A percentile compares a stretch with the other conserved stretches of the same genome.
Evolutionary conservation across 1,140 invertebrate species (phyloP).

Genomic region (Ips nitidus): DNA sequence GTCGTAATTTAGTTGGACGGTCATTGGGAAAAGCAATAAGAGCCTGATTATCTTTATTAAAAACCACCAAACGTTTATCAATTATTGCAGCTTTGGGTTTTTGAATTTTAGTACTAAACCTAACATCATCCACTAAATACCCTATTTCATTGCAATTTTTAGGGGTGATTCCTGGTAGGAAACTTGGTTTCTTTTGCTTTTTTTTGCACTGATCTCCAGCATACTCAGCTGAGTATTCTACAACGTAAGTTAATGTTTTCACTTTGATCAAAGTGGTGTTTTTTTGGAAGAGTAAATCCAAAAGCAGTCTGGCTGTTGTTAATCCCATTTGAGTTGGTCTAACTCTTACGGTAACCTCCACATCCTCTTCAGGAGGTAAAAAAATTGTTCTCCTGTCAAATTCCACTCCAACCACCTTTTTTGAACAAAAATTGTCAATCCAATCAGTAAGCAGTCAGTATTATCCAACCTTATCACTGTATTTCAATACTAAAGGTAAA

Average conservation of each 20-base stretch:
- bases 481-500: slow-evolving; percentile 37
- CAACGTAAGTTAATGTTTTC: slow-evolving; percentile 5
- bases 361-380: slow-evolving; percentile 25
- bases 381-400: slow-evolving; percentile 25
- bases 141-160: slow-evolving; percentile 40
- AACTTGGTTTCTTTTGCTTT: slow-evolving; percentile 20
- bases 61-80: slow-evolving; percentile 10
- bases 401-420: slow-evolving; percentile 20
- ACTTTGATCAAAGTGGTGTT: slow-evolving; percentile 9
- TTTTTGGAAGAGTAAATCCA: slow-evolving; percentile 34
- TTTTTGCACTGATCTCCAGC: background rate
- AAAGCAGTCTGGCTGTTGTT: slow-evolving; percentile 14
- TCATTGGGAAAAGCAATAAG: slow-evolving; percentile 45
- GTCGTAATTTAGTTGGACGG: slow-evolving; percentile 34
- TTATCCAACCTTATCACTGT: slow-evolving; percentile 28
- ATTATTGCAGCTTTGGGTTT: slow-evolving; percentile 35
- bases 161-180: slow-evolving; percentile 39
- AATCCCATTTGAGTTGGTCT: slow-evolving; percentile 32
- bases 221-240: background rate
- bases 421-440: background rate
- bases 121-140: slow-evolving; percentile 37
- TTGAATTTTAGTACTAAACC: slow-evolving; percentile 33
- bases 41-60: slow-evolving; percentile 32
- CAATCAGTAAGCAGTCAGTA: background rate
- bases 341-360: slow-evolving; percentile 33